Conservation (phyloP, 2,113 vertebrate species). For the Epinephelus fuscoguttatus region DNA sequence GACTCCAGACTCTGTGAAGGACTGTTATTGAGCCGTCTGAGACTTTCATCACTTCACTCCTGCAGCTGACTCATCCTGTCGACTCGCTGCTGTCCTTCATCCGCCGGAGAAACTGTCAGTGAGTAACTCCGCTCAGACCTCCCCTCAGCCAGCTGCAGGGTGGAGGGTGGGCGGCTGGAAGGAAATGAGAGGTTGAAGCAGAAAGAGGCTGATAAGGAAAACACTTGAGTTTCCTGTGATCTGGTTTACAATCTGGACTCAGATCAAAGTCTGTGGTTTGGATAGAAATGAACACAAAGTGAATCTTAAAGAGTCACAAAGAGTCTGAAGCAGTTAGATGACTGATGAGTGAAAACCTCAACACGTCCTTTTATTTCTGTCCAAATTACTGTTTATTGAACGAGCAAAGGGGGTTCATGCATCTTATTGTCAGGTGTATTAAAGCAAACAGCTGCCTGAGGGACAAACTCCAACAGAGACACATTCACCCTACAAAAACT, state of each 20-base stretch:
- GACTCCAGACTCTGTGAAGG: background rate
- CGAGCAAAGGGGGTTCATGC: background rate
- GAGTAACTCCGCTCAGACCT: slow-evolving; percentile 14
- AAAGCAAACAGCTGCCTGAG: background rate
- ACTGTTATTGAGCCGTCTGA: slow-evolving; percentile 2
- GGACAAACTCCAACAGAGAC: no score
- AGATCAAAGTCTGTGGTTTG: slow-evolving; percentile 53
- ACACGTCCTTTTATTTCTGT: background rate
- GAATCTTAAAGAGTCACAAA: slow-evolving; percentile 27
- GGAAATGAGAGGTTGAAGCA: slow-evolving; percentile 42
- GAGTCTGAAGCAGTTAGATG: background rate
- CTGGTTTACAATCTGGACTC: slow-evolving; percentile 27
- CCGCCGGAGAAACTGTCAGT: background rate
- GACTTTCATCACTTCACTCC: slow-evolving; percentile 41
- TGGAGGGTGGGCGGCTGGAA: slow-evolving; percentile 16
- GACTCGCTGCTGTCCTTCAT: background rate
- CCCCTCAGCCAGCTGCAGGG: slow-evolving; percentile 30
- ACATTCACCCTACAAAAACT: no score
- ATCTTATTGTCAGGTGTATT: background rate
- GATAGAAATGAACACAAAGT: slow-evolving; percentile 1
- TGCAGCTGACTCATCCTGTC: slow-evolving; percentile 32
- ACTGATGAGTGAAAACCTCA: background rate
- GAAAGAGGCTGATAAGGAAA: slow-evolving; percentile 29
- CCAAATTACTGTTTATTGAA: background rate
- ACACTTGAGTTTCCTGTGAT: slow-evolving; percentile 38